Conservation (phyloP, 2,113 vertebrate genomes). For the Psephotus haematonotus region DNA sequence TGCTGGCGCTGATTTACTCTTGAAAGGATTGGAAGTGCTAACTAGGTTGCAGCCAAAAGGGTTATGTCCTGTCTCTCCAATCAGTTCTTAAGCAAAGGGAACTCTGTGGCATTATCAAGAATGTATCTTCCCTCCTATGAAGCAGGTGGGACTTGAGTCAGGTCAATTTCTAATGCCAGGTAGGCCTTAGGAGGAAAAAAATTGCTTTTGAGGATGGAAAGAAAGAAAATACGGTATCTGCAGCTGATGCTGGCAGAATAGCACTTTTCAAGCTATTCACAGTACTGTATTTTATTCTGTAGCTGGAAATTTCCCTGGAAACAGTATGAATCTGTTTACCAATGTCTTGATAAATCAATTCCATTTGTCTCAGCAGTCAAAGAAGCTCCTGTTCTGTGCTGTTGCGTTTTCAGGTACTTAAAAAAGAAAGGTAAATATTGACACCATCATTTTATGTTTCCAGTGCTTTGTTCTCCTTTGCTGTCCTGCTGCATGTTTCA, state of each 20-base stretch:
- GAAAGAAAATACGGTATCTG: neutral
- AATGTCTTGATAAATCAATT: neutral
- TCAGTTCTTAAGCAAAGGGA: neutral
- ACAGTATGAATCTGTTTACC: neutral
- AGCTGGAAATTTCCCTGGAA: neutral
- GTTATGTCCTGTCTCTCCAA: neutral
- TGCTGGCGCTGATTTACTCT: neutral
- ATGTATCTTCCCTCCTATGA: neutral
- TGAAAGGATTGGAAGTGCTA: neutral
- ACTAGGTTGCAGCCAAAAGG: neutral
- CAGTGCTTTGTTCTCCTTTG: neutral
- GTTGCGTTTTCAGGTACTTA: neutral
- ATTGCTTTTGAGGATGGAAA: neutral
- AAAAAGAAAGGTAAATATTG: neutral
- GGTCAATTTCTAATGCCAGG: neutral
- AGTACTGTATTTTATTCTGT: neutral
- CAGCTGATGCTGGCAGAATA: neutral
- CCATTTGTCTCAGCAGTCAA: neutral
- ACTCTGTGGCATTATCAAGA: neutral
- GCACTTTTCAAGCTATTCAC: neutral
- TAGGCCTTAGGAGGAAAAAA: neutral
- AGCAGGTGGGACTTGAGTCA: neutral
- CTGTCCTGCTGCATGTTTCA: neutral
- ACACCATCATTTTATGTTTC: neutral
- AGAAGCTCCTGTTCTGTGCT: neutral